Evolutionary conservation across 2,113 vertebrate species (phyloP).

Genomic region (Heterotis niloticus): DNA sequence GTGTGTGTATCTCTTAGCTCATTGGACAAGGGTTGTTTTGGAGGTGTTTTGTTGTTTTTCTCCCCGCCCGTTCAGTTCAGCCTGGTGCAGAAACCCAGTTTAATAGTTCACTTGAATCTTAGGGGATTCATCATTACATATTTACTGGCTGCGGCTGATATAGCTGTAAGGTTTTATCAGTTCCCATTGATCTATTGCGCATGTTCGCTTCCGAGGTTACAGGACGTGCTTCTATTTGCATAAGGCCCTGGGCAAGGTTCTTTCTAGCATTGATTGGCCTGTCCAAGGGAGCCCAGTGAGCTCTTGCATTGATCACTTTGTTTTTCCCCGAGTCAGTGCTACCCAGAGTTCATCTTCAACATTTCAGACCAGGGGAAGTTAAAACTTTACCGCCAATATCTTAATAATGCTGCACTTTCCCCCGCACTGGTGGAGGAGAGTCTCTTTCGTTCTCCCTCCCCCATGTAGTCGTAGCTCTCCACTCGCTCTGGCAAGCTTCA

Average conservation of each 20-base stretch:
- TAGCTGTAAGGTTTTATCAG: constrained; percentile 91
- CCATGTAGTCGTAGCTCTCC: constrained; percentile 16
- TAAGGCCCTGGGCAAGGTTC: constrained; percentile 99
- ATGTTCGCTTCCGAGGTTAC: constrained; percentile 92
- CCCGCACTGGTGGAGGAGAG: constrained; percentile 12
- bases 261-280: constrained; percentile 99
- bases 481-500: not conserved
- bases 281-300: constrained; percentile 92
- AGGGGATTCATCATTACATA: constrained; percentile 92
- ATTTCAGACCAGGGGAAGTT: constrained; percentile 70
- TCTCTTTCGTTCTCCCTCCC: constrained; percentile 6
- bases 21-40: constrained; percentile 44
- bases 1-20: constrained; percentile 30
- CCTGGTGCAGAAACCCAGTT: constrained; percentile 73
- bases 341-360: constrained; percentile 86
- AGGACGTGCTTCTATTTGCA: constrained; percentile 96
- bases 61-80: constrained; percentile 38
- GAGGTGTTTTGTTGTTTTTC: constrained; percentile 37
- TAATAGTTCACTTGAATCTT: constrained; percentile 76
- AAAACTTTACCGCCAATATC: constrained; percentile 76
- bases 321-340: constrained; percentile 88
- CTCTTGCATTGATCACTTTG: constrained; percentile 95
- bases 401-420: constrained; percentile 66
- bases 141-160: constrained; percentile 91
- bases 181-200: constrained; percentile 94